Conservation (phyloP, 2,888 invertebrate genomes). For the Bruchidius siliquastri region DNA sequence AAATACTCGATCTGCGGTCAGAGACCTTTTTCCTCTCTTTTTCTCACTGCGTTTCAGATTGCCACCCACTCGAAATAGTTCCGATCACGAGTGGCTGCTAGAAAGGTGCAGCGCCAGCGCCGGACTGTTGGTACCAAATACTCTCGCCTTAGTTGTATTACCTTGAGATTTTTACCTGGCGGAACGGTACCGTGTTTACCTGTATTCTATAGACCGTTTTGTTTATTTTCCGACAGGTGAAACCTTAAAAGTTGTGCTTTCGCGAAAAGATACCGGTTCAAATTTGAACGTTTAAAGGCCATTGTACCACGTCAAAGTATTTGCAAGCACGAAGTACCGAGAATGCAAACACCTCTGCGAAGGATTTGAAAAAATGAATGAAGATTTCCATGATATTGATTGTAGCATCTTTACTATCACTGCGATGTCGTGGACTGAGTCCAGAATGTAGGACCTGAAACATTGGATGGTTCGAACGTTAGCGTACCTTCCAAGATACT, state of each 20-base stretch:
- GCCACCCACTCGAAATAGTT: neutral
- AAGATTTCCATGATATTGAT: no score
- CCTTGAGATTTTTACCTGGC: neutral
- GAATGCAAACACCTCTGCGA: neutral
- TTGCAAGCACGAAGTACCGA: neutral
- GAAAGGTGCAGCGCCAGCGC: neutral
- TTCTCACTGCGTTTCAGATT: neutral
- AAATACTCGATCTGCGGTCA: neutral
- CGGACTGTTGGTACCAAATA: neutral
- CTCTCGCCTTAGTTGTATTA: neutral
- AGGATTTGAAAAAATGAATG: no score
- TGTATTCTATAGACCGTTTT: neutral
- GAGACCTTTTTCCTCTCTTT: neutral
- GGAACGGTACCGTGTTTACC: neutral
- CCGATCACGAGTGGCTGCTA: neutral
- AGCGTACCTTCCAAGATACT: no score
- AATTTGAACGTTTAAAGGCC: neutral
- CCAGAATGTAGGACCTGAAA: no score
- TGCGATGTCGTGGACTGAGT: no score
- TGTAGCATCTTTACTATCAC: no score
- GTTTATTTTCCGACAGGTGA: neutral
- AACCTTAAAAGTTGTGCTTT: neutral
- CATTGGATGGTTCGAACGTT: no score
- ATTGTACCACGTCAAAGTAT: neutral
- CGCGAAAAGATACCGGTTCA: neutral